Percentiles rank a stretch among this genome's conserved stretches.
Evolutionary conservation across 92 coral and sea anemone genomes (phyloP).

Genomic region (Ricordea florida): DNA sequence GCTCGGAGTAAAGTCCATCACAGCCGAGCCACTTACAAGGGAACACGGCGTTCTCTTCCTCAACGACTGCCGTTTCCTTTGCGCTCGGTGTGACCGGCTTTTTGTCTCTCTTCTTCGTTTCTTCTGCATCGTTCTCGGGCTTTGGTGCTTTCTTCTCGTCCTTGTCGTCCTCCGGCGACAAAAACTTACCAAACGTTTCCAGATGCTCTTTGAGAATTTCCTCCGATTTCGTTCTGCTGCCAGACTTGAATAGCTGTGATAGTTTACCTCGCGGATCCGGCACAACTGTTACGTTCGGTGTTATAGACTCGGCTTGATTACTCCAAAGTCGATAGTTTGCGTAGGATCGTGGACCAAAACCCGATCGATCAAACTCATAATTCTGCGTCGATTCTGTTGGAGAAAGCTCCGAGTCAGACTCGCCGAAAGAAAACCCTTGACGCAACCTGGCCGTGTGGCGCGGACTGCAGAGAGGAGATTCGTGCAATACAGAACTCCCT

Average conservation of each 20-base stretch:
- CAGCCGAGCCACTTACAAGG: constrained; percentile 91
- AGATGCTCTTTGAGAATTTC: constrained; percentile 83
- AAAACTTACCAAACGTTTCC: constrained; percentile 69
- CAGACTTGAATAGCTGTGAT: constrained; percentile 70
- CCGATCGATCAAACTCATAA: not conserved
- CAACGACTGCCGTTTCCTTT: constrained; percentile 40
- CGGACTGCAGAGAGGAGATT: constrained; percentile 14
- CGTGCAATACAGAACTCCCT: constrained; percentile 7
- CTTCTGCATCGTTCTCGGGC: constrained; percentile 51
- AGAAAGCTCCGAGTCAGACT: constrained; percentile 12
- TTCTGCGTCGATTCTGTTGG: constrained; percentile 16
- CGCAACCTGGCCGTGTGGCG: constrained; percentile 7
- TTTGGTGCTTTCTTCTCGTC: constrained; percentile 39
- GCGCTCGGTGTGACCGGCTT: constrained; percentile 39
- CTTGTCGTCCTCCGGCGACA: constrained; percentile 65
- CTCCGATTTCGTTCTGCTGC: constrained; percentile 78
- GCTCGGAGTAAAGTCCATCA: constrained; percentile 84
- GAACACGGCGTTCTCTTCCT: constrained; percentile 57
- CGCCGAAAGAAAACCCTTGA: constrained; percentile 2
- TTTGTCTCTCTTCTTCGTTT: constrained; percentile 49
- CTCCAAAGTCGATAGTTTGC: constrained; percentile 60
- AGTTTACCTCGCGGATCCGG: constrained; percentile 81
- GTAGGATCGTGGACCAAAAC: constrained; percentile 53
- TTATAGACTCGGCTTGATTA: constrained; percentile 63
- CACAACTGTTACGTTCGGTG: constrained; percentile 86